A percentile compares a stretch with the other conserved stretches of the same genome.
Evolutionary conservation across 1,140 invertebrate genomes (phyloP).

Genomic region (Sarcophaga bullata): DNA sequence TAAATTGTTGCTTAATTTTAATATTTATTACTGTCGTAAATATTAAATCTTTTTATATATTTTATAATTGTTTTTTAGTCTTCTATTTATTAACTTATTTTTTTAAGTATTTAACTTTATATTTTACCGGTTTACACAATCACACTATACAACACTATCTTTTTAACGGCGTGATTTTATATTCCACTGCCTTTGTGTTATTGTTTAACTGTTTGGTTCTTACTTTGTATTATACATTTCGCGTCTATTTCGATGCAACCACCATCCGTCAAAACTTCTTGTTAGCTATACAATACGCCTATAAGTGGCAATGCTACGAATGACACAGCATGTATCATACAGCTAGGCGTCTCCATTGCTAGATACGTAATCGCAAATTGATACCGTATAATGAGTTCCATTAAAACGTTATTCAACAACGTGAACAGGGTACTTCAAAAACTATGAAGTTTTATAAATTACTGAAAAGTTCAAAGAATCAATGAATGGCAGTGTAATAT

Average conservation of each 20-base stretch:
- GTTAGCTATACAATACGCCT: neutral
- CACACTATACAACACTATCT: neutral
- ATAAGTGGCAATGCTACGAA: constrained; percentile 18
- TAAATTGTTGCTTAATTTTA: no score
- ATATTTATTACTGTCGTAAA: no score
- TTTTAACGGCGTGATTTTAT: neutral
- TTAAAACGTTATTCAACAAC: neutral
- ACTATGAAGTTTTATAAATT: neutral
- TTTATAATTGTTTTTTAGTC: neutral
- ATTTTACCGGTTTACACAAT: neutral
- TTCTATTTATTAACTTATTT: neutral
- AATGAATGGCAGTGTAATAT: no score
- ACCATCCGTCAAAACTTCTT: constrained; percentile 9
- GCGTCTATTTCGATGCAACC: neutral
- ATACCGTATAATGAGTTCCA: neutral
- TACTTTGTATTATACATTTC: neutral
- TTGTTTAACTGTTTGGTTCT: neutral
- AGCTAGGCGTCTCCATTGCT: neutral
- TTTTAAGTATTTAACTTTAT: no score
- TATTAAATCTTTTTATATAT: neutral
- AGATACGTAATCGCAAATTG: neutral
- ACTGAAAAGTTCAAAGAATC: no score
- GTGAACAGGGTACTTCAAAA: neutral
- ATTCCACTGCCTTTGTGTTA: neutral
- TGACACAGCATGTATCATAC: constrained; percentile 25